Percentiles rank a stretch among this genome's conserved stretches.
Conservation (phyloP, 1,140 invertebrate genomes). For the Callitettix versicolor region DNA sequence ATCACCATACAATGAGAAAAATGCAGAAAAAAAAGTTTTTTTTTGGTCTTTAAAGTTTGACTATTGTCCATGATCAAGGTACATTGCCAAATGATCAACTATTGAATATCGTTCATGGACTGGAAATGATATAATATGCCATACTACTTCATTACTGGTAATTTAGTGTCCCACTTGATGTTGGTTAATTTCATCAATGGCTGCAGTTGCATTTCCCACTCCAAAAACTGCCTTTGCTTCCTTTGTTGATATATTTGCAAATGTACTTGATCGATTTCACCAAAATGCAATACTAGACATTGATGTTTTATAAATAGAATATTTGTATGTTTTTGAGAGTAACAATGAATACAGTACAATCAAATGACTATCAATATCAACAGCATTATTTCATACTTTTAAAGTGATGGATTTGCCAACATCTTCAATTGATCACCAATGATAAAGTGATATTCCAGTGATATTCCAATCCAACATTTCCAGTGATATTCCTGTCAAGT, state of each 20-base stretch:
- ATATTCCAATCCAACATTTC: too few relatives aligned
- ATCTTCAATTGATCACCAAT: too few relatives aligned
- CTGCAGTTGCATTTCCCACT: constrained; percentile 10
- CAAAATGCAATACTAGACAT: constrained; percentile 6
- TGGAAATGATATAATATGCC: constrained; percentile 30
- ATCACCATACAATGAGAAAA: constrained; percentile 23
- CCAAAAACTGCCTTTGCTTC: constrained; percentile 31
- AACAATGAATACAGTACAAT: constrained; percentile 16
- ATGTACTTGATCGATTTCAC: constrained; percentile 28
- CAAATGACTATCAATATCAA: constrained; percentile 10
- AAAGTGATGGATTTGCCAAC: too few relatives aligned
- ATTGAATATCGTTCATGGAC: constrained; percentile 31
- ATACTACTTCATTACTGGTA: constrained; percentile 33
- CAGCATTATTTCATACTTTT: constrained; percentile 1
- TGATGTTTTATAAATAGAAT: too few relatives aligned
- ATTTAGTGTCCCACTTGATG: constrained; percentile 35
- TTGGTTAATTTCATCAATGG: constrained; percentile 25
- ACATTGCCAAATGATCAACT: constrained; percentile 34
- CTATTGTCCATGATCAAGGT: constrained; percentile 26
- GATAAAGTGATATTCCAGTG: too few relatives aligned
- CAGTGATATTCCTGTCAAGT: too few relatives aligned
- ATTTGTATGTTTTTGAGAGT: constrained; percentile 14
- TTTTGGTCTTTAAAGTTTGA: constrained; percentile 22
- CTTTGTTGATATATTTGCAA: constrained; percentile 25
- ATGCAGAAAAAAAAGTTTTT: constrained; percentile 29